A percentile compares a stretch with the other conserved stretches of the same genome.
Evolutionary conservation across 2,113 vertebrate genomes (phyloP).

Genomic region (Hypomesus transpacificus): DNA sequence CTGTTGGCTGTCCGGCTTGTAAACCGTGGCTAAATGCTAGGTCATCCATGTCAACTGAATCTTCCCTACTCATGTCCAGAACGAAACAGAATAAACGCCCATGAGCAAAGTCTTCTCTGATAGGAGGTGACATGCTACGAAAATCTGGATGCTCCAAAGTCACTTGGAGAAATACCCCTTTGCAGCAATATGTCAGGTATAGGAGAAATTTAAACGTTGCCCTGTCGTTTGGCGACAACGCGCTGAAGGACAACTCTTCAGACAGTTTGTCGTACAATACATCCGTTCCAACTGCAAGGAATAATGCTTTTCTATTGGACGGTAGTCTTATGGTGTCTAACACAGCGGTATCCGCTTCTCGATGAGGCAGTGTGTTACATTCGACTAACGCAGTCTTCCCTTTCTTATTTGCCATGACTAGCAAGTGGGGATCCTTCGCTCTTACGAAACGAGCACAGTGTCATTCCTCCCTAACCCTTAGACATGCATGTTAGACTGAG

Average conservation of each 20-base stretch:
- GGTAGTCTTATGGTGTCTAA: neutral
- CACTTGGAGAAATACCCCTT: neutral
- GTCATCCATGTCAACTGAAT: neutral
- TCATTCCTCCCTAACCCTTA: neutral
- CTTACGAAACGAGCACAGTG: neutral
- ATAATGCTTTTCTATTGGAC: neutral
- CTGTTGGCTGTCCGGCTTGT: accelerated
- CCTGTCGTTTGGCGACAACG: neutral
- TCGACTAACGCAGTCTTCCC: accelerated
- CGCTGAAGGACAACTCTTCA: neutral
- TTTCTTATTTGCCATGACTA: neutral
- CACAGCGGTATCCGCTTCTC: neutral
- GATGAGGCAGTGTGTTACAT: neutral
- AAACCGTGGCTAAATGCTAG: neutral
- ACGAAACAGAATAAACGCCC: neutral
- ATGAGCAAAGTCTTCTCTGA: neutral
- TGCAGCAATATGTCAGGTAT: neutral
- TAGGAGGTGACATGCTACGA: neutral
- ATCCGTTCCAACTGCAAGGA: neutral
- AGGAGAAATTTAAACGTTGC: neutral
- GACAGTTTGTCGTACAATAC: neutral
- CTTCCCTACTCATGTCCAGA: neutral
- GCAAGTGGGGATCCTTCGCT: neutral
- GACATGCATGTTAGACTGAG: neutral
- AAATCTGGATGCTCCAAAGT: too few relatives aligned